Evolutionary conservation across 1,140 invertebrate genomes (phyloP).

Genomic region (Latrodectus geometricus): DNA sequence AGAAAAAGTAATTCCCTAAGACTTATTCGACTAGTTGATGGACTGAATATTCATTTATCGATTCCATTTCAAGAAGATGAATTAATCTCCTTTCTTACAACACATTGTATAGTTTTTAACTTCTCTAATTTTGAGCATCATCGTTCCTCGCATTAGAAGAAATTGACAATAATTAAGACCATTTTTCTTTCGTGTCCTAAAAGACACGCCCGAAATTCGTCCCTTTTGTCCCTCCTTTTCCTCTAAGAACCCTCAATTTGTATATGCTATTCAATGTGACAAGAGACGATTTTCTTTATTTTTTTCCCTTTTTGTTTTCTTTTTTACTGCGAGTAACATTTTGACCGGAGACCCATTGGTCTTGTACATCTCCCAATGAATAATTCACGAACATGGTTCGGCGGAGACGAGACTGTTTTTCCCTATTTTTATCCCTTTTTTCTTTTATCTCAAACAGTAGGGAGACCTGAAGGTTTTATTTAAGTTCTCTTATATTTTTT

Average conservation of each 20-base stretch:
- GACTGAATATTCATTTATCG: too few species aligned
- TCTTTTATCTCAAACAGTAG: background rate
- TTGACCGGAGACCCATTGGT: conserved; percentile 1
- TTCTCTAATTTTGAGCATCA: too few species aligned
- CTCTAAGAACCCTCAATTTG: background rate
- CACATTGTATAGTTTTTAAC: too few species aligned
- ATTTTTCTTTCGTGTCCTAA: background rate
- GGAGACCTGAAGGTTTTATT: background rate
- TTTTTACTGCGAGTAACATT: conserved; percentile 10
- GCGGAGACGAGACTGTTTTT: background rate
- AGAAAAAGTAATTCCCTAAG: too few species aligned
- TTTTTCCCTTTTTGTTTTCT: background rate
- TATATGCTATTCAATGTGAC: background rate
- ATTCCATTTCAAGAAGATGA: too few species aligned
- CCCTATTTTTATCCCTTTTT: background rate
- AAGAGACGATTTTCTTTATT: background rate
- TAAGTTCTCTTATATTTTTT: background rate
- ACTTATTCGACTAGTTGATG: too few species aligned
- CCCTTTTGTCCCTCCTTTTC: background rate
- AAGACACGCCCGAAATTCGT: background rate
- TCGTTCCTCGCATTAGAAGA: background rate
- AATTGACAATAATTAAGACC: background rate
- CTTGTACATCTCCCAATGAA: conserved; percentile 3
- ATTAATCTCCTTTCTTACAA: too few species aligned
- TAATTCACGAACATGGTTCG: background rate